These are phyloP conservation scores for Tetanocera ferruginea DNA, from an alignment of 2,888 invertebrate species.

Conservation along the genomic window DNA sequence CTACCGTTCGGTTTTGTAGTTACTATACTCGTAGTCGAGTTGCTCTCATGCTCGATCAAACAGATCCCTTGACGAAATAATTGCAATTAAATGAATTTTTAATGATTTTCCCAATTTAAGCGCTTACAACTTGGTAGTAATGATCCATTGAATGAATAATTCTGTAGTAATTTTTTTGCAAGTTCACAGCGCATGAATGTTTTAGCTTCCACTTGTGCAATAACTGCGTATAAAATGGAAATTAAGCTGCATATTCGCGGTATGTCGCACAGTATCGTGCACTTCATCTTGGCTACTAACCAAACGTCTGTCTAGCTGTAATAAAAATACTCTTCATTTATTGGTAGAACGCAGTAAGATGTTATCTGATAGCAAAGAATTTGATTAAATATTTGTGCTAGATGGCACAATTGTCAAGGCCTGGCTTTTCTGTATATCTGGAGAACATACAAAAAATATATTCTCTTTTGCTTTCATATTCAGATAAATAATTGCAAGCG, in stretches of 20 bases:
- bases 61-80: constrained; percentile 61
- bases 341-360: background rate
- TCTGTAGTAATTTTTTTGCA: constrained; percentile 57
- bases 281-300: background rate
- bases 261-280: background rate
- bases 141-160: constrained; percentile 59
- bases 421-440: no score
- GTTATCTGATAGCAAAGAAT: no score
- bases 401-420: no score
- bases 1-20: constrained; percentile 74
- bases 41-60: constrained; percentile 75
- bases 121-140: constrained; percentile 64
- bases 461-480: no score
- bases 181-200: constrained; percentile 62
- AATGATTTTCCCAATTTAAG: no score
- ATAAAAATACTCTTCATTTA: background rate
- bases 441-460: no score
- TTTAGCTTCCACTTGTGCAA: constrained; percentile 39
- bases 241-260: background rate
- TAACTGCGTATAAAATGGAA: background rate
- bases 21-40: constrained; percentile 74
- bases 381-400: no score
- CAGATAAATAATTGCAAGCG: no score
- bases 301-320: background rate
- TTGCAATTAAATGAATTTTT: no score